These are phyloP conservation scores for Lonchura striata DNA, from an alignment of 2,113 vertebrate species.

Conservation along the genomic window DNA sequence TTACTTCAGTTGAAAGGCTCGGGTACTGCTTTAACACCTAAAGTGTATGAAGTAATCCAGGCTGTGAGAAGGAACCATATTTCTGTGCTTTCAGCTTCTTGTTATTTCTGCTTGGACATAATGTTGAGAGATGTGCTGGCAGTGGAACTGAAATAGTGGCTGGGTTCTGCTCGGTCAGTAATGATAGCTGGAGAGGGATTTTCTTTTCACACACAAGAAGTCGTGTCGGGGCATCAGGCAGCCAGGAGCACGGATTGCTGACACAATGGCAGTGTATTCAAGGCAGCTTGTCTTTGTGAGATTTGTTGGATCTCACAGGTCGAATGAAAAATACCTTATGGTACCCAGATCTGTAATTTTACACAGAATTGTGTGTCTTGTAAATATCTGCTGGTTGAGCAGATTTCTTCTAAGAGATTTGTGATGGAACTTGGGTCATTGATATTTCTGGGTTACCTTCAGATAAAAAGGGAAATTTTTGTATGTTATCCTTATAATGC, in stretches of 20 bases:
- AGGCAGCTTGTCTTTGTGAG: neutral
- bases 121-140: neutral
- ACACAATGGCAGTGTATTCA: neutral
- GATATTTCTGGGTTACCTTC: neutral
- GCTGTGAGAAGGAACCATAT: neutral
- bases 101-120: neutral
- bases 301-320: neutral
- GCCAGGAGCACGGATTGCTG: neutral
- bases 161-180: neutral
- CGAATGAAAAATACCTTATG: neutral
- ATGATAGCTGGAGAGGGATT: neutral
- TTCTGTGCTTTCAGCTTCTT: neutral
- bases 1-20: neutral
- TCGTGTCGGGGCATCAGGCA: neutral
- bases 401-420: neutral
- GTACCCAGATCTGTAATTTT: neutral
- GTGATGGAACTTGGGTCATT: neutral
- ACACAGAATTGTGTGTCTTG: neutral
- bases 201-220: neutral
- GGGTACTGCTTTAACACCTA: neutral
- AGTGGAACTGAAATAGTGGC: neutral
- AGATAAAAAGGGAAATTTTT: neutral
- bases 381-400: neutral
- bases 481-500: neutral
- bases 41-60: neutral